Conservation (phyloP, 1,140 invertebrate species). For the Paralvinella palmiformis region DNA sequence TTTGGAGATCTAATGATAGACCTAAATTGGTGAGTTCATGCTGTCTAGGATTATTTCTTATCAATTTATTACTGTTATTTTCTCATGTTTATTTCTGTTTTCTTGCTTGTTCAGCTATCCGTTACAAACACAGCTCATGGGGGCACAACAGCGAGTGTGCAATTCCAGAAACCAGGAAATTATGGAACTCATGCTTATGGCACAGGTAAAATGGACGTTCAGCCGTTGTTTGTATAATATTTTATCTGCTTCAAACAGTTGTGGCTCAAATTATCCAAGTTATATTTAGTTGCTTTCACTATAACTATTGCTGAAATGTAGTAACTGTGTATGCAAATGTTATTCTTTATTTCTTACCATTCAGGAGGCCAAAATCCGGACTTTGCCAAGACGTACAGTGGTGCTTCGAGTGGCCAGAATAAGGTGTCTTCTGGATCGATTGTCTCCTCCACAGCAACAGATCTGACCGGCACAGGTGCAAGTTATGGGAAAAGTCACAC, state of each 20-base stretch:
- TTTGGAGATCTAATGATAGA: too few relatives aligned
- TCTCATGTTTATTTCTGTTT: slow-evolving; percentile 15
- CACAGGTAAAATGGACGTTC: slow-evolving; percentile 25
- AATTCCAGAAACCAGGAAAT: slow-evolving; percentile 45
- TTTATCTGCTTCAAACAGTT: too few relatives aligned
- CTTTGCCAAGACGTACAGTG: slow-evolving; percentile 55
- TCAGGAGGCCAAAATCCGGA: slow-evolving; percentile 35
- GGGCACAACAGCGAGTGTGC: slow-evolving; percentile 41
- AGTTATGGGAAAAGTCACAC: slow-evolving; percentile 67
- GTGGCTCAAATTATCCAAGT: too few relatives aligned
- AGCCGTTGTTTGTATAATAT: too few relatives aligned
- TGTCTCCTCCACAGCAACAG: slow-evolving; percentile 22
- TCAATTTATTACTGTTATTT: background rate
- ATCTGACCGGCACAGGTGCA: slow-evolving; percentile 38
- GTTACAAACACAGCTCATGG: slow-evolving; percentile 49
- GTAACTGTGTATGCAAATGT: too few relatives aligned
- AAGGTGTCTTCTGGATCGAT: slow-evolving; percentile 55
- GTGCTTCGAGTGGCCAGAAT: slow-evolving; percentile 51
- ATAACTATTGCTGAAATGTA: too few relatives aligned
- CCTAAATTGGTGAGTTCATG: too few relatives aligned
- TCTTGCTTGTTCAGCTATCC: slow-evolving; percentile 37
- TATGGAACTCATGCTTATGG: slow-evolving; percentile 46
- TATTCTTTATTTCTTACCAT: background rate
- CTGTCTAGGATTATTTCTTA: too few relatives aligned
- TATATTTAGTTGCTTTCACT: too few relatives aligned